Base-by-base conservation (phyloP, 2,888 invertebrate genomes). In the Nipponacmea schrenckii region DNA sequence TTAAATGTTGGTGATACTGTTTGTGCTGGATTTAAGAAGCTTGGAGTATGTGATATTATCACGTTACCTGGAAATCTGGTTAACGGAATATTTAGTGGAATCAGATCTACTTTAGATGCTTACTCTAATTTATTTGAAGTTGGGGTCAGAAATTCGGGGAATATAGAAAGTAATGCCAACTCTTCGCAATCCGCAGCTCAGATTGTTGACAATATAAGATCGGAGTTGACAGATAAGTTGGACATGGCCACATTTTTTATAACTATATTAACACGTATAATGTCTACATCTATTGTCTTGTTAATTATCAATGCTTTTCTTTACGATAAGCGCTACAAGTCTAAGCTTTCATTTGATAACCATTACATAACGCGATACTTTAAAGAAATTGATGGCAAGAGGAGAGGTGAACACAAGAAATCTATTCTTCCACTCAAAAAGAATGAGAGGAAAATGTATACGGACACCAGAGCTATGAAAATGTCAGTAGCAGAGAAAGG, bases 341-440 rank as follows among this genome's bases (percentile, higher is more conserved):
- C 27, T n/a, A 63, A 62, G 10, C 17, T 63, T 12, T 44, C 62
- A 26, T 63, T 63, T 63, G 68, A 69, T 63, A 69, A 69, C 63
- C 27, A 63, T 14, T 69, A 69, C 14, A 62, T 69, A 27, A 62
- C 62, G 12, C 26, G 24, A 7, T 45, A 63, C 12, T 44, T 69
- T 8, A 69, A 69, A 46, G 17, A 24, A 8, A 24, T 69, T 62
- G 63, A 69, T 63, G 26, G 48, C 1, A 26, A 56, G 24, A 17
- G 68, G n/a, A 46, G 20, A 20, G 46, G 24, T 10, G 45, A 63
- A n/a, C 15, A 63, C 7, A 63, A 44, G 24, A 63, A 62, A 45
- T 44, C 68, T 17, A 20, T 69, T 7, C 26, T 63, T 39, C 68
- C 68, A 1, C 46, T 69, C n/a, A 69, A 63, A 63, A 48, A 63